Evolutionary conservation across 2,797 vertebrate species (phyloP).

Genomic region (Holocentrus rufus): DNA sequence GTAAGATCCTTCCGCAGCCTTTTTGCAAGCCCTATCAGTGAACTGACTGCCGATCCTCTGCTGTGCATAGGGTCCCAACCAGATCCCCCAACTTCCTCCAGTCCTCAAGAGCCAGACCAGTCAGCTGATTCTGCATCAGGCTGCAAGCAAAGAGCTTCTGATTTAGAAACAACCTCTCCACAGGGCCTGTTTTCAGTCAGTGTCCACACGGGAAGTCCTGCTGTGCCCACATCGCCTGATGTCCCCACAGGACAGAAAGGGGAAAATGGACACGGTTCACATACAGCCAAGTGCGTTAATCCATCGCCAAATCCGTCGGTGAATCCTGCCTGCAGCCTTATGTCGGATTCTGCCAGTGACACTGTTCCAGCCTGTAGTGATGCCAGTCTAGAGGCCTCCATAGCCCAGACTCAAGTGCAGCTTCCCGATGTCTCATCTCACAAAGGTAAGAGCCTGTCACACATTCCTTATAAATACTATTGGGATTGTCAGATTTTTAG

Average conservation of each 20-base stretch:
- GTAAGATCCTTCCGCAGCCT: conserved; percentile 47
- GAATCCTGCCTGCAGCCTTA: not conserved
- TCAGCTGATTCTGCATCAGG: not conserved
- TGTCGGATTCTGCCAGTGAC: not conserved
- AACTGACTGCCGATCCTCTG: conserved; percentile 1
- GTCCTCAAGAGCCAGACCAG: not conserved
- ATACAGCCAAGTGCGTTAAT: not conserved
- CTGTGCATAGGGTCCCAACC: not conserved
- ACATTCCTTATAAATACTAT: not conserved
- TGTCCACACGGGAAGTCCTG: not conserved
- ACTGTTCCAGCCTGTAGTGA: not conserved
- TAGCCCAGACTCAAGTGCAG: not conserved
- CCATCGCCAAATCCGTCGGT: not conserved
- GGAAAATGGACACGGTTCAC: not conserved
- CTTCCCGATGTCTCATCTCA: not conserved
- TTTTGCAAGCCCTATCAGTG: conserved; percentile 55
- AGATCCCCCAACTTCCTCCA: not conserved
- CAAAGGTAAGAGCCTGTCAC: conserved; percentile 41
- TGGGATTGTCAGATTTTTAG: not conserved
- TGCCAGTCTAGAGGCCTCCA: not conserved
- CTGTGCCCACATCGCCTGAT: not conserved
- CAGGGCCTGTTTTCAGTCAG: rapidly evolving
- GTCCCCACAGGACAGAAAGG: not conserved
- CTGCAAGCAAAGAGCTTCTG: conserved; percentile 3
- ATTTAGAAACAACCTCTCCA: not conserved